These are phyloP conservation scores for Gavia stellata DNA, from an alignment of 2,113 vertebrate genomes.

Conservation along the genomic window DNA sequence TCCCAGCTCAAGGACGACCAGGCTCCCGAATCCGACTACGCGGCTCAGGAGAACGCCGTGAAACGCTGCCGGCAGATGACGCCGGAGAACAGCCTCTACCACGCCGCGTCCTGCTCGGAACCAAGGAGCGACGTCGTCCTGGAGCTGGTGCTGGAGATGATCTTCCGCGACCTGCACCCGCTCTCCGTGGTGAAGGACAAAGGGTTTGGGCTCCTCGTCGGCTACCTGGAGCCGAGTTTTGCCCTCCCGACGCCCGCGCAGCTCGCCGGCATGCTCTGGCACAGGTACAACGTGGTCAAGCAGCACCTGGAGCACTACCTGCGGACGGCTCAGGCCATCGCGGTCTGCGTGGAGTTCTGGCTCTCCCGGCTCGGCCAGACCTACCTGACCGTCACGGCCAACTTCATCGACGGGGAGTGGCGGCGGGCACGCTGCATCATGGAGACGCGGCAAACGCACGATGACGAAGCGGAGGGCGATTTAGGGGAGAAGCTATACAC, in stretches of 20 bases:
- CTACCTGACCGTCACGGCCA: slow-evolving; percentile 48
- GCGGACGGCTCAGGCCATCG: slow-evolving; percentile 29
- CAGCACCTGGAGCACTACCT: slow-evolving; percentile 57
- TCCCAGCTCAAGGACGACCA: slow-evolving; percentile 56
- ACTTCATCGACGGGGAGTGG: slow-evolving; percentile 68
- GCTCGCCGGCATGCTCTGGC: slow-evolving; percentile 59
- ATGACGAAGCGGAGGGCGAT: neutral
- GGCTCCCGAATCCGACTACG: slow-evolving; percentile 1
- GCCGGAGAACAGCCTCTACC: neutral
- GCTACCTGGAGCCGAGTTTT: slow-evolving; percentile 64
- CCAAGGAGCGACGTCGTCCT: slow-evolving; percentile 24
- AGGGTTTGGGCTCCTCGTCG: slow-evolving; percentile 64
- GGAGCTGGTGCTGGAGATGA: slow-evolving; percentile 67
- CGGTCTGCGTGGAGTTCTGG: slow-evolving; percentile 62
- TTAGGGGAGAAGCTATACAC: slow-evolving; percentile 27
- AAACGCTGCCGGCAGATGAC: neutral
- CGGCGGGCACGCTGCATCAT: slow-evolving; percentile 52
- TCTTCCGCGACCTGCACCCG: slow-evolving; percentile 67
- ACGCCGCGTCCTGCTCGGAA: neutral
- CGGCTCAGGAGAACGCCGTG: neutral
- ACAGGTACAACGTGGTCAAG: slow-evolving; percentile 51
- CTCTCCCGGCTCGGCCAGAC: neutral
- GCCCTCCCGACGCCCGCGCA: slow-evolving; percentile 26
- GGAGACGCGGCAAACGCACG: slow-evolving; percentile 26
- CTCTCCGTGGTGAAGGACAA: slow-evolving; percentile 65